These are phyloP conservation scores for Drosophila nannoptera DNA, from an alignment of 1,140 invertebrate genomes.

Conservation along the genomic window DNA sequence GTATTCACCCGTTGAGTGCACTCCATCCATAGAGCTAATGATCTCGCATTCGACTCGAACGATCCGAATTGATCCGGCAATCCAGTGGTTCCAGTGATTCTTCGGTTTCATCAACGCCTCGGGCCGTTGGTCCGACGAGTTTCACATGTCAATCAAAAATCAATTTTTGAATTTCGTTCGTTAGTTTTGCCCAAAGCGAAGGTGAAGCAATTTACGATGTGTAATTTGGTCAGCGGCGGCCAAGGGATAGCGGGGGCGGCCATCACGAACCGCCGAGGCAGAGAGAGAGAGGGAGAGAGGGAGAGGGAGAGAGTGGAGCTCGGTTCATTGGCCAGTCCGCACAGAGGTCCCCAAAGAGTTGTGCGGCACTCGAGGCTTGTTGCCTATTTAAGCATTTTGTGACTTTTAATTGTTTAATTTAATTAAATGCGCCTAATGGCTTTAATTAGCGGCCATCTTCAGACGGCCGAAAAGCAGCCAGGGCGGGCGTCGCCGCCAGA, in stretches of 20 bases:
- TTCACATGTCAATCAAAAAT: slow-evolving; percentile 78
- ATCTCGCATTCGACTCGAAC: slow-evolving; percentile 4
- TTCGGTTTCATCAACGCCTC: slow-evolving; percentile 24
- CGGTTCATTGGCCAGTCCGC: slow-evolving; percentile 43
- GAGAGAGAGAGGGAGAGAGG: neutral
- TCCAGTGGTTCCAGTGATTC: neutral
- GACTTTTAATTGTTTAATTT: slow-evolving; percentile 76
- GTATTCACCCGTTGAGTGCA: slow-evolving; percentile 38
- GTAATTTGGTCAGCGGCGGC: slow-evolving; percentile 38
- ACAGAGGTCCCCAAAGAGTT: slow-evolving; percentile 32
- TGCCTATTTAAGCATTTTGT: slow-evolving; percentile 40
- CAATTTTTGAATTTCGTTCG: slow-evolving; percentile 46
- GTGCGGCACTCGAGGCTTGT: slow-evolving; percentile 31
- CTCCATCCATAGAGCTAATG: slow-evolving; percentile 34
- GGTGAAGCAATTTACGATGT: slow-evolving; percentile 48
- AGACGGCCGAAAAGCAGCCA: neutral
- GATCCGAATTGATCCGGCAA: neutral
- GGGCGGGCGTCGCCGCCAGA: neutral
- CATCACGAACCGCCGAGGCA: neutral
- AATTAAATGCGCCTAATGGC: slow-evolving; percentile 74
- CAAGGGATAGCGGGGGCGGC: neutral
- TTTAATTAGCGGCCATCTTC: slow-evolving; percentile 61
- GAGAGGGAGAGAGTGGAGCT: neutral
- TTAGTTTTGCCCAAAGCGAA: slow-evolving; percentile 48
- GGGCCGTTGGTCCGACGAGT: slow-evolving; percentile 66